These are phyloP conservation scores for Eremophila alpestris DNA, from an alignment of 2,797 vertebrate genomes.

Conservation along the genomic window DNA sequence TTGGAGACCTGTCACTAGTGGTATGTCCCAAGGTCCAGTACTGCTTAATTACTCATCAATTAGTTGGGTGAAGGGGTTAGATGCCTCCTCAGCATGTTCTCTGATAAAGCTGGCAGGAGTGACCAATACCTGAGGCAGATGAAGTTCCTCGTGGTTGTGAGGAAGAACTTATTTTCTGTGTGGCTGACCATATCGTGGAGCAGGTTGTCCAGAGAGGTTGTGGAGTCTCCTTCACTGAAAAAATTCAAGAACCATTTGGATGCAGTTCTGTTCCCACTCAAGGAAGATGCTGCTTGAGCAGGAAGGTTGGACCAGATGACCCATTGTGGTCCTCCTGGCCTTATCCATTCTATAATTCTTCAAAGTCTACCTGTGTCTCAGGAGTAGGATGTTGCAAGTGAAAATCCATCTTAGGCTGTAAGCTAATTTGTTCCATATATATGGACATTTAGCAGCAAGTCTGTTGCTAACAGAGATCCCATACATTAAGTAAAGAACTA, in stretches of 20 bases:
- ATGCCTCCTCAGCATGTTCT: not conserved
- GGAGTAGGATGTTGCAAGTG: not conserved
- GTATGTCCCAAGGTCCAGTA: not conserved
- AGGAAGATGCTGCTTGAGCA: not conserved
- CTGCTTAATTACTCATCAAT: not conserved
- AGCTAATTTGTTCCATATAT: not conserved
- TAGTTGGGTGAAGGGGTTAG: not conserved
- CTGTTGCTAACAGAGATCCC: not conserved
- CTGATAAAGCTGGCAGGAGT: not conserved
- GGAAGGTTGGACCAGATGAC: not conserved
- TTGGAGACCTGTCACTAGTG: not conserved
- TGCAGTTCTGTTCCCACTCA: not conserved
- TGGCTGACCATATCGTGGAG: not conserved
- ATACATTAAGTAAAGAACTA: not conserved
- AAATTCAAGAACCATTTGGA: not conserved
- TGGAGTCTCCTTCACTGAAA: not conserved
- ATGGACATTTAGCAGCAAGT: not conserved
- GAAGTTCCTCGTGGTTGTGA: not conserved
- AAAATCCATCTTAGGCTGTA: not conserved
- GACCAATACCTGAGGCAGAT: accelerated
- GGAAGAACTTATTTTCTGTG: not conserved
- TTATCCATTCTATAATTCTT: not conserved
- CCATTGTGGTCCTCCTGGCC: not conserved
- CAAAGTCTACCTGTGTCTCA: not conserved
- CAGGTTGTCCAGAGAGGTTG: not conserved